Evolutionary conservation across 2,888 invertebrate species (phyloP).

Genomic region (Siphonodentalium dalli): DNA sequence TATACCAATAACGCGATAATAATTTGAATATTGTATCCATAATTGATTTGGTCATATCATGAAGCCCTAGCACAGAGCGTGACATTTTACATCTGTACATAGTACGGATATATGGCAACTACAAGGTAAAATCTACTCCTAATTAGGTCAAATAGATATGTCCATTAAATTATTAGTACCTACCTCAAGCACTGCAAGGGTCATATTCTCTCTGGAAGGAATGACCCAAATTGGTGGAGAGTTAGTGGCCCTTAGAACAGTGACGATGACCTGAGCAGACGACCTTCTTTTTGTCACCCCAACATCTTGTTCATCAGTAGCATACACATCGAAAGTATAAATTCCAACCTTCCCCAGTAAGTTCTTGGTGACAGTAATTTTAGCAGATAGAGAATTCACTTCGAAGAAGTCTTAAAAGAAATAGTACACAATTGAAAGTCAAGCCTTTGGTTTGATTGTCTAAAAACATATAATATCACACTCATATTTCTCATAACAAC

Average conservation of each 20-base stretch:
- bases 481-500: no score
- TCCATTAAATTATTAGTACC: no score
- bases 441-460: no score
- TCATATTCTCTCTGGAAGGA: slow-evolving; percentile 78
- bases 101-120: no score
- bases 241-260: slow-evolving; percentile 63
- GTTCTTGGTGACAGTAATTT: slow-evolving; percentile 79
- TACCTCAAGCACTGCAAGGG: slow-evolving; percentile 84
- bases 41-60: no score
- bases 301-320: slow-evolving; percentile 25
- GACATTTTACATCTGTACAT: no score
- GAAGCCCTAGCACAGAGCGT: no score
- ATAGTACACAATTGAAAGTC: neutral
- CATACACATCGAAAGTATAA: slow-evolving; percentile 68
- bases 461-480: no score
- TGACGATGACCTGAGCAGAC: slow-evolving; percentile 75
- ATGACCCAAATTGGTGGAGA: slow-evolving; percentile 82
- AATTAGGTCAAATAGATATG: no score
- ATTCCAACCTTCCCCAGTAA: slow-evolving; percentile 73
- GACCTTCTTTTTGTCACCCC: slow-evolving; percentile 30
- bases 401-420: slow-evolving; percentile 75
- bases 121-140: no score
- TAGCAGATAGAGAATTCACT: slow-evolving; percentile 79
- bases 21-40: no score
- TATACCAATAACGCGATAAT: no score